A percentile compares a stretch with the other conserved stretches of the same genome.
Conservation (phyloP, 2,113 vertebrate species). For the Mesitornis unicolor region DNA sequence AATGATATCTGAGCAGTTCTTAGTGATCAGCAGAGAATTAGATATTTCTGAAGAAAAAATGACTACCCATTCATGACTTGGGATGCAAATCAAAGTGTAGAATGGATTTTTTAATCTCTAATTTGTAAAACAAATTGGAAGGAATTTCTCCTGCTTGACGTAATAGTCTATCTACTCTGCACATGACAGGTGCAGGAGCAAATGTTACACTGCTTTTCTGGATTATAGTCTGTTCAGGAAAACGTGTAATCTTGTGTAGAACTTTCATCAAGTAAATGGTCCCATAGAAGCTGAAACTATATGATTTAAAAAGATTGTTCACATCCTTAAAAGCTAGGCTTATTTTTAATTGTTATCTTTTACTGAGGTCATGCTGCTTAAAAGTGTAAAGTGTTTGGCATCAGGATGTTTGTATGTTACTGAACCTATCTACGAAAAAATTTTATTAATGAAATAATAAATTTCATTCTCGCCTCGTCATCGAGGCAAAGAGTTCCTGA, state of each 20-base stretch:
- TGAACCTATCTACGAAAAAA: neutral
- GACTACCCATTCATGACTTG: neutral
- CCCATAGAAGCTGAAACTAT: neutral
- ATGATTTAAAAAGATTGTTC: neutral
- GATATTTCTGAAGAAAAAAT: neutral
- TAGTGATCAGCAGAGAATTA: neutral
- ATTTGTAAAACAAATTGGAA: neutral
- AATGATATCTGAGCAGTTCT: neutral
- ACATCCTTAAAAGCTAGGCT: neutral
- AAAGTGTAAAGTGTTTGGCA: neutral
- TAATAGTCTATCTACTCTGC: neutral
- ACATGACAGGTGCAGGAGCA: neutral
- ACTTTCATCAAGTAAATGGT: neutral
- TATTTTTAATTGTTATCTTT: neutral
- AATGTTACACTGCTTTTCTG: neutral
- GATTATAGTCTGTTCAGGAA: neutral
- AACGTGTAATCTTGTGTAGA: neutral
- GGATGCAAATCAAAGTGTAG: neutral
- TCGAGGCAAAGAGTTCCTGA: too few species aligned
- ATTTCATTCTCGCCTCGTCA: too few species aligned
- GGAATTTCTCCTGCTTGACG: neutral
- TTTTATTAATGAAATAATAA: neutral
- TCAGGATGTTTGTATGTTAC: neutral
- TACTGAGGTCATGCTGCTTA: neutral
- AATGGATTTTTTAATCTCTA: neutral